Evolutionary conservation across 2,797 vertebrate genomes (phyloP), one percentile per base, ranked within the genome.

Genomic region (Enteromius unitaeniatus): DNA sequence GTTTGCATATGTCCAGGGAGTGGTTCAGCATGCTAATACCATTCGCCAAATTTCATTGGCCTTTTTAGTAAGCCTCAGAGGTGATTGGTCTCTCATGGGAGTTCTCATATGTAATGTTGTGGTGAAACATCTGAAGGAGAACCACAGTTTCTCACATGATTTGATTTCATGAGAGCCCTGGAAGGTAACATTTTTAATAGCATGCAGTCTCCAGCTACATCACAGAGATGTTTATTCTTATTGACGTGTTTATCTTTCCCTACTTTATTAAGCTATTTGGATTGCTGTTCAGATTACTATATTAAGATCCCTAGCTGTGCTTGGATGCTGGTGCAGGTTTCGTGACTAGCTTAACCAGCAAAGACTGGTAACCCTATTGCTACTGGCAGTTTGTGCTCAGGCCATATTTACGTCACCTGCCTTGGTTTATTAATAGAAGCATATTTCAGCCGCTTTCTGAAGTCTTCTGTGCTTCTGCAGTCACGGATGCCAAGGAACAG

Each of bases 401-500:
- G 28, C 11, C 17, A 34, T 78, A 40, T 47, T 60, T 76, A 31
- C 74, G 13, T 77, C 23, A 19, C 75, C 37, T 58, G 21, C n/a
- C n/a, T 65, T 65, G 40, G 26, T 31, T 26, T 68, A 79, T 79
- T 53, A 79, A 68, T 69, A 79, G 78, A 80, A 68, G 40, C 11
- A 37, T 40, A 69, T n/a, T 37, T 40, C 14, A 68, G 34, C 4
- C 0, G 1, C 15, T 69, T 34, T 51, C 28, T 34, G 11, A 79
- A 64, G 5, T 28, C 15, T 62, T n/a, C 10, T 10, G 11, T 42
- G 42, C 42, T 78, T 47, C 17, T n/a, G 21, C 19, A 49, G 60
- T 53, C 28, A 68, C 23, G 47, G 21, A 79, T 79, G 47, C 45
- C 28, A 79, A 79, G 51, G 14, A 79, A 79, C 47, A 79, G 9